Evolutionary conservation across 2,113 vertebrate genomes (phyloP), one percentile per base, ranked within the genome.

Genomic region (Paratilapia polleni): DNA sequence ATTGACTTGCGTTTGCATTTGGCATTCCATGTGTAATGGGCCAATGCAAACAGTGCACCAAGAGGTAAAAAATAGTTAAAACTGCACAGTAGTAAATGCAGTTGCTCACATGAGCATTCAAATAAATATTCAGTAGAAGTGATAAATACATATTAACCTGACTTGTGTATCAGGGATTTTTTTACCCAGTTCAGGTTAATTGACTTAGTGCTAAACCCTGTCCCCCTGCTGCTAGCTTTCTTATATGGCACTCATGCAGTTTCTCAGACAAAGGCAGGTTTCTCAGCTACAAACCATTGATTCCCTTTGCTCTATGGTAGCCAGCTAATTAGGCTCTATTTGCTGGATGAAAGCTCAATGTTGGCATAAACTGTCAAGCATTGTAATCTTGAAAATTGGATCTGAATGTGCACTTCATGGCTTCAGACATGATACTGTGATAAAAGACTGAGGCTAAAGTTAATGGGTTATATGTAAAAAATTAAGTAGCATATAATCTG

Each of bases 51-150:
- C 78, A 78, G 60, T 75, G 77, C 78, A 86, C 54, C 68, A 38
- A 62, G 20, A 76, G 52, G 77, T 87, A 87, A 79, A 31, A 88
- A 86, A 83, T 22, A 76, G 77, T 76, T 70, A 58, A 58, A 85
- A 83, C 73, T 80, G 52, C 61, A 79, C 62, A 86, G 61, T 89
- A 74, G 43, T 83, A 89, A 84, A 82, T 24, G 83, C 47, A n/a
- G 68, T 31, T 73, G 78, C 26, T 89, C 14, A 84, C 77, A 70
- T 78, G 57, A 79, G 58, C 31, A 70, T 86, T 68, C 49, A 91
- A 78, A 87, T 19, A 31, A 82, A 85, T 22, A 74, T 56, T 66
- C 5, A 62, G 19, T 36, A 64, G 10, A 77, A 86, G 57, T 87
- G 17, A 76, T 82, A 54, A 76, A 66, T 58, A 87, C 56, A 60